These are phyloP conservation scores for Eupithecia subfuscata DNA, from an alignment of 2,888 invertebrate genomes.

Conservation along the genomic window DNA sequence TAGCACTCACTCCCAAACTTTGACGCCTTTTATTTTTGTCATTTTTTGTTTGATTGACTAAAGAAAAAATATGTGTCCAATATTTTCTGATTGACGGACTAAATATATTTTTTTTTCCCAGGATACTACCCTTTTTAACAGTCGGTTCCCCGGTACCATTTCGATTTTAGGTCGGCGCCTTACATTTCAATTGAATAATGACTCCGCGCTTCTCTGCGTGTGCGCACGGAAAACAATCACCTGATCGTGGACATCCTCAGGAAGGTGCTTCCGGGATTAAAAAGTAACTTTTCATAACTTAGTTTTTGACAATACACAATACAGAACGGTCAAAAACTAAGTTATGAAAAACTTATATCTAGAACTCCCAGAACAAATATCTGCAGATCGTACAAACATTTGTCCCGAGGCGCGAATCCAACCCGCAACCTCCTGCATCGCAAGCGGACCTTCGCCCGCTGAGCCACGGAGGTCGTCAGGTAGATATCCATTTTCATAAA, in stretches of 20 bases:
- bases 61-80: too few relatives aligned
- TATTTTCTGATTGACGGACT: too few relatives aligned
- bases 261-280: neutral
- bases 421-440: neutral
- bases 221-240: slow-evolving; percentile 41
- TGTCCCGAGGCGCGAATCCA: neutral
- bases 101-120: neutral
- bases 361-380: neutral
- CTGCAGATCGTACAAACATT: neutral
- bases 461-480: neutral
- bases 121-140: neutral
- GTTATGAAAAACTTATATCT: too few relatives aligned
- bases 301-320: too few relatives aligned
- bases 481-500: neutral
- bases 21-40: too few relatives aligned
- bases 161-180: slow-evolving; percentile 68
- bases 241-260: slow-evolving; percentile 23
- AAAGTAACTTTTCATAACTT: neutral
- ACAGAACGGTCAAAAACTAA: too few relatives aligned
- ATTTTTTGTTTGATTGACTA: too few relatives aligned
- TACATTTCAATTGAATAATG: slow-evolving; percentile 79
- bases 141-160: neutral
- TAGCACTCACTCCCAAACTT: too few relatives aligned
- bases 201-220: slow-evolving; percentile 47
- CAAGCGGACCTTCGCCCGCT: neutral